Evolutionary conservation across 2,797 vertebrate genomes (phyloP).

Genomic region (Anguilla anguilla): DNA sequence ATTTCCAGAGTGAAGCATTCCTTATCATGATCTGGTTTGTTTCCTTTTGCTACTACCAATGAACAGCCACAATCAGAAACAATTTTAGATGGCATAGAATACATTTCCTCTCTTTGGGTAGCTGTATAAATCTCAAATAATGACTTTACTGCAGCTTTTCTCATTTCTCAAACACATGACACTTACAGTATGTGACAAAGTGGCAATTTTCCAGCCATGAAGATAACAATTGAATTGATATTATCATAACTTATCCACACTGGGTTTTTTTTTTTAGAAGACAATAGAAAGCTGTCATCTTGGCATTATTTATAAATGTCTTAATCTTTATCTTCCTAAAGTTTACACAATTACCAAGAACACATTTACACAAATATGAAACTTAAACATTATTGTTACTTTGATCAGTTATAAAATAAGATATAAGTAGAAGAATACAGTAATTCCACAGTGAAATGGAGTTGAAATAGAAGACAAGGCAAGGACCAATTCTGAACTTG

Average conservation of each 20-base stretch:
- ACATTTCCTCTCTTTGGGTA: not conserved
- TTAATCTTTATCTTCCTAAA: too few species aligned
- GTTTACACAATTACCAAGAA: not conserved
- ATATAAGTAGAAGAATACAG: not conserved
- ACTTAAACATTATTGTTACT: not conserved
- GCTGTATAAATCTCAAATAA: not conserved
- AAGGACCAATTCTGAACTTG: not conserved
- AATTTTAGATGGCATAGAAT: not conserved
- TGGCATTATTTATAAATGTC: not conserved
- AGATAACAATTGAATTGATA: not conserved
- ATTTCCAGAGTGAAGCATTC: not conserved
- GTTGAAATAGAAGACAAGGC: not conserved
- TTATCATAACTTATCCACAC: not conserved
- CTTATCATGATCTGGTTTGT: not conserved
- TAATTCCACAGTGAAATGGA: not conserved
- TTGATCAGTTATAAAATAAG: not conserved
- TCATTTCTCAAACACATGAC: conserved; percentile 1
- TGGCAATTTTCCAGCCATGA: not conserved
- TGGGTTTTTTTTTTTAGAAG: not conserved
- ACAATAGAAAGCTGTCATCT: not conserved
- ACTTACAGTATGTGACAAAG: conserved; percentile 16
- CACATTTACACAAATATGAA: not conserved
- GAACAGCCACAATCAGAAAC: not conserved
- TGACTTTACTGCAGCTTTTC: not conserved
- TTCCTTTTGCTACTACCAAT: not conserved